Evolutionary conservation across 2,888 invertebrate species (phyloP).

Genomic region (Amblyjoppa fuscipennis): DNA sequence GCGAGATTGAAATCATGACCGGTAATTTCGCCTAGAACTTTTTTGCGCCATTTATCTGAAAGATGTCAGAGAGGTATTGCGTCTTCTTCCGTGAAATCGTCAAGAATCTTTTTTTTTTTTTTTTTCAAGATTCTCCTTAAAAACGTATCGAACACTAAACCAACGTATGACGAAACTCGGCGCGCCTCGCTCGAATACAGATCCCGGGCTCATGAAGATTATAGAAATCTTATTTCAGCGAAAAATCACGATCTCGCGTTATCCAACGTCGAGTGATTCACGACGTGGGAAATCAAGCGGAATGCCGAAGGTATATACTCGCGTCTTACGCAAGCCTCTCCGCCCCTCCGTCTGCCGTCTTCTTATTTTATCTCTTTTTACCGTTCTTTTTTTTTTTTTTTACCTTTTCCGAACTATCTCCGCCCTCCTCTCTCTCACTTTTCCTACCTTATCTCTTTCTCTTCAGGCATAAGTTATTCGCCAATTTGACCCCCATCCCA

Average conservation of each 20-base stretch:
- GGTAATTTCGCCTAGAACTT: neutral
- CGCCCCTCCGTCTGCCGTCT: neutral
- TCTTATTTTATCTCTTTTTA: constrained; percentile 11
- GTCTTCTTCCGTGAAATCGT: neutral
- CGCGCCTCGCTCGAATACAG: constrained; percentile 20
- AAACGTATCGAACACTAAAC: constrained; percentile 40
- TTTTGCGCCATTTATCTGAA: neutral
- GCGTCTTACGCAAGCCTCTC: constrained; percentile 33
- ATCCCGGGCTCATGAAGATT: constrained; percentile 37
- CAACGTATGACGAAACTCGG: constrained; percentile 41
- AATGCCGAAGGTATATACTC: constrained; percentile 54
- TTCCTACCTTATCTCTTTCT: constrained; percentile 66
- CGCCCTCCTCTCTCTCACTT: constrained; percentile 9
- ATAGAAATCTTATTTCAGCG: constrained; percentile 55
- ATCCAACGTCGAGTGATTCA: constrained; percentile 65
- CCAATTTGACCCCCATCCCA: constrained; percentile 67
- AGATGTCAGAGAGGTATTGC: neutral
- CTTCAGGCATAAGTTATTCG: constrained; percentile 71
- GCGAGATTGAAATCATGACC: neutral
- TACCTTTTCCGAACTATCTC: constrained; percentile 38
- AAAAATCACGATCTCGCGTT: constrained; percentile 43
- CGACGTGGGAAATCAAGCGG: constrained; percentile 71
- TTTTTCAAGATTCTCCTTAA: neutral
- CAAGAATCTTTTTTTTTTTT: no score
- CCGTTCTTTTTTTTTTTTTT: constrained; percentile 21